A percentile compares a stretch with the other conserved stretches of the same genome.
These are phyloP conservation scores for Podarcis cretensis DNA, from an alignment of 2,113 vertebrate species.

Conservation along the genomic window DNA sequence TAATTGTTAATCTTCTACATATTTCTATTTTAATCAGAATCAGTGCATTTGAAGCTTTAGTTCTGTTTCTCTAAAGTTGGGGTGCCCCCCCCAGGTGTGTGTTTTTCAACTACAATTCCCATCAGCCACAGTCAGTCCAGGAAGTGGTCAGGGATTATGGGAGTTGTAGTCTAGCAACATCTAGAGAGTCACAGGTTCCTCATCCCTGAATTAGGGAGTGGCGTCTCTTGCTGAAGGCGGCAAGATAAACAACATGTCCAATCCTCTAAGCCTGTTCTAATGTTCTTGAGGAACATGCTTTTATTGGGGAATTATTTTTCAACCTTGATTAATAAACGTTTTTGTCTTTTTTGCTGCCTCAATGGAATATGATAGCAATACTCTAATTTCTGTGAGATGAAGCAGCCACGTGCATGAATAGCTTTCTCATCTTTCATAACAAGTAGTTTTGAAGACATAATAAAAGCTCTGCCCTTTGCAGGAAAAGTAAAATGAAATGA, in stretches of 20 bases:
- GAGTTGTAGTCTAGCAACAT: too few relatives aligned
- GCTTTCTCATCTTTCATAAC: conserved; percentile 19
- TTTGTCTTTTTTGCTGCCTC: neutral
- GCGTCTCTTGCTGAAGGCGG: neutral
- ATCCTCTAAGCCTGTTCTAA: neutral
- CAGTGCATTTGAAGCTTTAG: neutral
- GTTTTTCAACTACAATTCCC: too few relatives aligned
- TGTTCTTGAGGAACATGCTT: neutral
- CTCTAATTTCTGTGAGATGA: neutral
- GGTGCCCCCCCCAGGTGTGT: too few relatives aligned
- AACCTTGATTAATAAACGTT: neutral
- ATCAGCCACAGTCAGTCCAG: too few relatives aligned
- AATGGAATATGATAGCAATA: conserved; percentile 2
- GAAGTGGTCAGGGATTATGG: too few relatives aligned
- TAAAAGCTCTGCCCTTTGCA: conserved; percentile 23
- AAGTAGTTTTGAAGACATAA: conserved; percentile 20
- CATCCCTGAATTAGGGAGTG: neutral
- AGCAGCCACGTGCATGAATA: conserved; percentile 1
- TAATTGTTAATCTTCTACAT: neutral
- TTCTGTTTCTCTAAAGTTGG: neutral
- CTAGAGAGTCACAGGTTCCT: too few relatives aligned
- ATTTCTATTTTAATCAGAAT: neutral
- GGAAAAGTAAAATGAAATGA: conserved; percentile 8
- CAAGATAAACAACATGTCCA: neutral
- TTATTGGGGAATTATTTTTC: neutral